Conservation (phyloP, 1,140 invertebrate species). For the Drepana arcuata region DNA sequence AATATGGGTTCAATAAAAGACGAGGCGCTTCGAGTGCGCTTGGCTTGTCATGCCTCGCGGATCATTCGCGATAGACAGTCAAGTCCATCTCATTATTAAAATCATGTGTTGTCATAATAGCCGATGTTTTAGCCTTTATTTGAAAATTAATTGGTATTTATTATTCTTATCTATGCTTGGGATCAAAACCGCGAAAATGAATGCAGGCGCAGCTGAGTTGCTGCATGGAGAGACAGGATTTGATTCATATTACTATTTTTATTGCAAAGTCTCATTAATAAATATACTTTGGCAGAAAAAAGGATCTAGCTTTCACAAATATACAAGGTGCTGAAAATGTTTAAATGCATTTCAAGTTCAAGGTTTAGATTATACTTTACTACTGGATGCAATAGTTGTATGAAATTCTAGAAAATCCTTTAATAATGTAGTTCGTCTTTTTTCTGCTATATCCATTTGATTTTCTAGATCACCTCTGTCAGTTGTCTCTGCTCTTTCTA, state of each 20-base stretch:
- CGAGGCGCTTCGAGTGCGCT: too few relatives aligned
- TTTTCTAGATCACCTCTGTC: constrained; percentile 96
- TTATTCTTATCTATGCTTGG: too few relatives aligned
- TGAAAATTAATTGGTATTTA: too few relatives aligned
- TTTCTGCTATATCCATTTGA: constrained; percentile 99
- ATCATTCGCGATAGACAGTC: too few relatives aligned
- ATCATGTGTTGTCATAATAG: too few relatives aligned
- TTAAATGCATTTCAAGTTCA: too few relatives aligned
- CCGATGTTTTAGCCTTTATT: too few relatives aligned
- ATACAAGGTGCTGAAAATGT: constrained; percentile 39
- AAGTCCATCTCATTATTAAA: too few relatives aligned
- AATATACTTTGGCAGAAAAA: constrained; percentile 69
- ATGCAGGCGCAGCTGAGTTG: too few relatives aligned
- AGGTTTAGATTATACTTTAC: constrained; percentile 59
- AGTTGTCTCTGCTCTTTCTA: constrained; percentile 97
- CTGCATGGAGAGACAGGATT: too few relatives aligned
- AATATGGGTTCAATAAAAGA: constrained; percentile 3
- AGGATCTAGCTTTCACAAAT: constrained; percentile 56
- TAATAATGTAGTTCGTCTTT: constrained; percentile 91
- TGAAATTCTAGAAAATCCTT: constrained; percentile 86
- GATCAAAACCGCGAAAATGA: too few relatives aligned
- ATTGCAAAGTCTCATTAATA: constrained; percentile 64
- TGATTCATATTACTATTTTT: constrained; percentile 42
- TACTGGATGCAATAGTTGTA: constrained; percentile 47
- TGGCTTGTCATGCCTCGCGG: too few relatives aligned